These are phyloP conservation scores for Tretioscincus oriximinensis DNA, from an alignment of 2,113 vertebrate genomes.

Conservation along the genomic window DNA sequence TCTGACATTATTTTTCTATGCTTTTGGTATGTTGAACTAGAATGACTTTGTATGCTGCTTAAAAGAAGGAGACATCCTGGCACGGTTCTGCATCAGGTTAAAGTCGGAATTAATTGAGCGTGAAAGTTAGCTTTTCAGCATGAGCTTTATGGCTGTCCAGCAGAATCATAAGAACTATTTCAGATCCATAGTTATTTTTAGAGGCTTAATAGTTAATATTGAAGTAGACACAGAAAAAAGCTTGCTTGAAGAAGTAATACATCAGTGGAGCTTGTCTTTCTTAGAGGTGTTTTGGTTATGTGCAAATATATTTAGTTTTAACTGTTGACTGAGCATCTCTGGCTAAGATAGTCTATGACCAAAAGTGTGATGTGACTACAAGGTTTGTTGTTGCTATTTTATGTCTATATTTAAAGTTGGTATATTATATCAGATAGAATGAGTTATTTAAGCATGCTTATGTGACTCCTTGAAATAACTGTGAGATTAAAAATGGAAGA, in stretches of 20 bases:
- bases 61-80: constrained; percentile 26
- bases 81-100: constrained; percentile 29
- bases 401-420: no score
- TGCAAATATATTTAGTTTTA: not conserved
- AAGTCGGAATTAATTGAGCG: constrained; percentile 5
- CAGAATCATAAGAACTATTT: constrained; percentile 16
- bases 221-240: not conserved
- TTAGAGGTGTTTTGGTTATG: not conserved
- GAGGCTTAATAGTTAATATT: not conserved
- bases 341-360: no score
- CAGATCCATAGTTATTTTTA: not conserved
- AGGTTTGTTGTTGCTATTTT: no score
- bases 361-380: no score
- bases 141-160: not conserved
- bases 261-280: not conserved
- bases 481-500: no score
- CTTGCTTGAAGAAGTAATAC: not conserved
- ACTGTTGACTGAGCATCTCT: not conserved
- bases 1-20: not conserved
- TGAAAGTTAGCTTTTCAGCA: constrained; percentile 31
- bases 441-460: no score
- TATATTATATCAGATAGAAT: no score
- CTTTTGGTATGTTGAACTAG: constrained; percentile 4
- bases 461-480: no score
- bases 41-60: not conserved